Percentiles rank a stretch among this genome's conserved stretches.
These are phyloP conservation scores for Dysdera silvatica DNA, from an alignment of 1,140 invertebrate genomes.

Conservation along the genomic window DNA sequence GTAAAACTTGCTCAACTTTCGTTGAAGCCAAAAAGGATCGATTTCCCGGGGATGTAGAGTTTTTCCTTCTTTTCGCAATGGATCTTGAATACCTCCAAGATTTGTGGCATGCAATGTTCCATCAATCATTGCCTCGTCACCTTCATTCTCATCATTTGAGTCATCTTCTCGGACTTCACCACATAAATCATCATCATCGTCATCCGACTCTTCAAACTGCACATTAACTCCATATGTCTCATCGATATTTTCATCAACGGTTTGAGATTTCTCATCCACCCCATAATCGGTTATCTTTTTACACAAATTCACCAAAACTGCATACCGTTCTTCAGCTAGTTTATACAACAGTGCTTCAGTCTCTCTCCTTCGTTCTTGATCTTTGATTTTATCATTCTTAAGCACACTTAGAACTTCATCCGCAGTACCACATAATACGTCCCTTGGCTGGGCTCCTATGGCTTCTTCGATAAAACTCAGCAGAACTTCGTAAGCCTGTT, in stretches of 20 bases:
- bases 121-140: constrained; percentile 66
- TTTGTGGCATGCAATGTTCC: constrained; percentile 38
- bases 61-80: constrained; percentile 56
- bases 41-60: constrained; percentile 87
- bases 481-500: constrained; percentile 92
- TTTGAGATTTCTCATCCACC: constrained; percentile 62
- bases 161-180: constrained; percentile 76
- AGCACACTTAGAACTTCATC: constrained; percentile 93
- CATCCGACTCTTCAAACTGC: constrained; percentile 90
- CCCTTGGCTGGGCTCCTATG: constrained; percentile 92
- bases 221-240: constrained; percentile 98
- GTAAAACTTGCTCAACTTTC: constrained; percentile 84
- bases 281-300: constrained; percentile 99
- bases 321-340: constrained; percentile 89
- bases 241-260: constrained; percentile 81
- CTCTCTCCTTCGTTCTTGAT: constrained; percentile 92
- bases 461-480: constrained; percentile 94
- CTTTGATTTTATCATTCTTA: constrained; percentile 91
- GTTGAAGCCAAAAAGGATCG: constrained; percentile 98
- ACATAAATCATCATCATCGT: constrained; percentile 77
- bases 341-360: constrained; percentile 75
- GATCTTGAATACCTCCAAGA: constrained; percentile 50
- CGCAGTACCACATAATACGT: constrained; percentile 93
- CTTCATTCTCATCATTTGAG: constrained; percentile 65
- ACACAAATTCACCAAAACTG: constrained; percentile 86